A percentile compares a stretch with the other conserved stretches of the same genome.
Conservation (phyloP, 1,140 invertebrate genomes). For the Holcopasites calliopsidis region DNA sequence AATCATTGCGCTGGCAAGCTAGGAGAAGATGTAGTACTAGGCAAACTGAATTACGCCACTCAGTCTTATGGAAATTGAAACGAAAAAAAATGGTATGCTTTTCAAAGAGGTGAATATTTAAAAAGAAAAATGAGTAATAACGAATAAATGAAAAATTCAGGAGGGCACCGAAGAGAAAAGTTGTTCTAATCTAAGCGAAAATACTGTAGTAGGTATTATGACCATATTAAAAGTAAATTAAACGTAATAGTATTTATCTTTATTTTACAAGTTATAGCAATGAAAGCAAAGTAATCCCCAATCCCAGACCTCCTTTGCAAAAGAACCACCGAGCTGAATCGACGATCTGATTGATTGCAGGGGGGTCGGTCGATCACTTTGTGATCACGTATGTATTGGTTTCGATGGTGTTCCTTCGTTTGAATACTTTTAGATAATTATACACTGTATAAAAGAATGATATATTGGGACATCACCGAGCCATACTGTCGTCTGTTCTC, state of each 20-base stretch:
- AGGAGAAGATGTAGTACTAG: background rate
- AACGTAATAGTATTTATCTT: conserved; percentile 72
- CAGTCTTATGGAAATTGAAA: background rate
- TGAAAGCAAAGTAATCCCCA: conserved; percentile 60
- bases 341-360: conserved; percentile 16
- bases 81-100: background rate
- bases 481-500: background rate
- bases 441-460: conserved; percentile 37
- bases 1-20: conserved; percentile 14
- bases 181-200: conserved; percentile 77
- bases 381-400: conserved; percentile 3
- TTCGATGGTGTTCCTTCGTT: background rate
- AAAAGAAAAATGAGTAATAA: background rate
- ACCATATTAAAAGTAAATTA: conserved; percentile 74
- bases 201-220: conserved; percentile 79
- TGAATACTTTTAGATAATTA: conserved; percentile 25
- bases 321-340: background rate
- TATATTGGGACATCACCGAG: conserved; percentile 29
- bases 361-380: conserved; percentile 24
- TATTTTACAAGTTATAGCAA: conserved; percentile 72
- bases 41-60: background rate
- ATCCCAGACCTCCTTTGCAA: conserved; percentile 24
- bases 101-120: background rate
- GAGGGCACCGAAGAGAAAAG: conserved; percentile 40
- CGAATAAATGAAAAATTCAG: conserved; percentile 12